Percentiles rank a stretch among this genome's conserved stretches.
Evolutionary conservation across 2,797 vertebrate species (phyloP).

Genomic region (Sternarchorhynchus goeldii): DNA sequence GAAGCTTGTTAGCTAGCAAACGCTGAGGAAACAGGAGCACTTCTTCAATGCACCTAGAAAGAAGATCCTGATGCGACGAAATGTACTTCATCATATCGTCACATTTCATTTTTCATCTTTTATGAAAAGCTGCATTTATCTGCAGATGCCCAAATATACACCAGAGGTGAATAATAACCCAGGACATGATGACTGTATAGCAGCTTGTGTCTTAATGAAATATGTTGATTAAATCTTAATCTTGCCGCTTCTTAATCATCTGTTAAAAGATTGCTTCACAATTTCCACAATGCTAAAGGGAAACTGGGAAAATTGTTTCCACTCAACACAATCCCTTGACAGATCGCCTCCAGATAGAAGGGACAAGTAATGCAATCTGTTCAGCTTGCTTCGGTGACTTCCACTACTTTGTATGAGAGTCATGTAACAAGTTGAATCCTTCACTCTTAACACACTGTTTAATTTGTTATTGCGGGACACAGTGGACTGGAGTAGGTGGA

Average conservation of each 20-base stretch:
- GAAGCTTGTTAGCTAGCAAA: constrained; percentile 17
- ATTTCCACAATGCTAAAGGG: constrained; percentile 28
- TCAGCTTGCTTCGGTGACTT: constrained; percentile 14
- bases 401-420: constrained; percentile 3
- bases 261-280: constrained; percentile 39
- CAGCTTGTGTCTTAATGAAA: constrained; percentile 48
- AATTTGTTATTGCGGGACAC: neutral
- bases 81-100: constrained; percentile 27
- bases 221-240: constrained; percentile 53
- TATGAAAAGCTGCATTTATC: constrained; percentile 38
- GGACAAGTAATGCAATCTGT: constrained; percentile 36
- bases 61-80: constrained; percentile 3
- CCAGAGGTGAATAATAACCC: constrained; percentile 44
- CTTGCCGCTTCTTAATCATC: constrained; percentile 48
- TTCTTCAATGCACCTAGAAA: constrained; percentile 4
- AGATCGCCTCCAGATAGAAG: constrained; percentile 35
- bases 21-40: neutral
- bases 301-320: constrained; percentile 42
- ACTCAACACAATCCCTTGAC: constrained; percentile 33
- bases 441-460: neutral
- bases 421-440: constrained; percentile 25
- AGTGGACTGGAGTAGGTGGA: neutral
- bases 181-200: constrained; percentile 24
- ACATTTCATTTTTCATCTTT: constrained; percentile 32
- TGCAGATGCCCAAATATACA: constrained; percentile 25